Base-by-base conservation (phyloP, 2,888 invertebrate species). In the Chaitophorus viminalis region DNA sequence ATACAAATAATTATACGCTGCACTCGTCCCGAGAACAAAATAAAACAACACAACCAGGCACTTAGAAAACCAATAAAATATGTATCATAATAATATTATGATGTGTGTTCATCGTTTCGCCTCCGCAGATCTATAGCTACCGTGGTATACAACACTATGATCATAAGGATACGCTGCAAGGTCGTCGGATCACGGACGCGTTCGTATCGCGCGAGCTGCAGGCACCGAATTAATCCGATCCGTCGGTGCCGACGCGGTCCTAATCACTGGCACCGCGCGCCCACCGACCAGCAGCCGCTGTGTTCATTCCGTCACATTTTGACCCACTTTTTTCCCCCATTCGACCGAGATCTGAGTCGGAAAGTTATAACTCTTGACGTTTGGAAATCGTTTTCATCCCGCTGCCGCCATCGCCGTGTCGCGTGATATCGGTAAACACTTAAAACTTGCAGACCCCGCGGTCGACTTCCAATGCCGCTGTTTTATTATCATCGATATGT, bases 341-440 rank as follows among this genome's bases (percentile, higher is more conserved):
- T 2, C n/a, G 8, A 8, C 14, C 60, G 36, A 25, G 0, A 9
- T 82, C 70, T 25, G 33, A n/a, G n/a, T 33, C 6, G 33, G 25
- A 82, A 72, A 82, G 31, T 72, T 54, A 72, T 72, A 46, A 70
- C 29, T 82, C 33, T 82, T 5, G 74, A 75, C 74, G 60, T 83
- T 83, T 83, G 18, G 29, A 83, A 83, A 83, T 31, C 5, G 33
- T 82, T 82, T 54, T 72, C 72, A 54, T 72, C 72, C 18, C 21
- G 60, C 60, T 31, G 70, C 29, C 29, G 31, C n/a, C 65, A 29
- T 29, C n/a, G 8, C 70, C 17, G 17, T 17, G 31, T 11, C 33
- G 18, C 6, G 31, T 18, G 2, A 52, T 70, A n/a, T 18, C 46
- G 70, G 70, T 68, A 70, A 82, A 70, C 70, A 33, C 11, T 82